Base-by-base conservation (phyloP, 2,888 invertebrate species). In the Helicoverpa assulta region DNA sequence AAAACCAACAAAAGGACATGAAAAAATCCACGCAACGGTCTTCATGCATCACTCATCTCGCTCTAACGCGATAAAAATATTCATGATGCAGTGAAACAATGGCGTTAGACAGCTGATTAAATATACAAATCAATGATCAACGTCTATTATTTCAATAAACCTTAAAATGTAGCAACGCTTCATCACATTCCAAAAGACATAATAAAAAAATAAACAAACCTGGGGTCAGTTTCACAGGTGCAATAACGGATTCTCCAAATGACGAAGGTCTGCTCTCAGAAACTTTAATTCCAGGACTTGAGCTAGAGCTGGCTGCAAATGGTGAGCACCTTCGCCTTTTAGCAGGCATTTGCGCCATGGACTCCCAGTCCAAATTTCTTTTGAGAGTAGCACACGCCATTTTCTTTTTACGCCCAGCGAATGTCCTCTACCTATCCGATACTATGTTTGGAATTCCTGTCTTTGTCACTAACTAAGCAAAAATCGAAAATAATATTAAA, bases 321-420 rank as follows among this genome's bases (percentile, higher is more conserved):
- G 98, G 98, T 89, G 98, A 97, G 96, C 99, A 99, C 96, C 99
- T 97, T 94, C 99, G 97, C 90, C 99, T 96, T 95, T 99, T 99
- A 40, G 98, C 97, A 71, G 99, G 98, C 88, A 98, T 96, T 90
- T 98, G 98, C 91, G 98, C 98, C 94, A 99, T 97, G 81, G 99
- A 98, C 96, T 99, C 99, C 97, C 99, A 99, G 94, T 99, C 99
- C 91, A 99, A 96, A 92, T 98, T 98, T 94, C 99, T 97, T 96
- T 99, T 99, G 84, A 99, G 96, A 90, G 99, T 99, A 96, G 99
- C 99, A 97, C 99, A 99, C 97, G 99, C 99, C 99, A 99, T 99
- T 96, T 97, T 97, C 94, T 94, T 96, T 95, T 93, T 96, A 96
- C 96, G 96, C 96, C 96, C 96, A 96, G 93, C 93, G 94, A 96